Percentiles rank a stretch among this genome's conserved stretches.
Conservation (phyloP, 2,888 invertebrate genomes). For the Platycheirus albimanus region DNA sequence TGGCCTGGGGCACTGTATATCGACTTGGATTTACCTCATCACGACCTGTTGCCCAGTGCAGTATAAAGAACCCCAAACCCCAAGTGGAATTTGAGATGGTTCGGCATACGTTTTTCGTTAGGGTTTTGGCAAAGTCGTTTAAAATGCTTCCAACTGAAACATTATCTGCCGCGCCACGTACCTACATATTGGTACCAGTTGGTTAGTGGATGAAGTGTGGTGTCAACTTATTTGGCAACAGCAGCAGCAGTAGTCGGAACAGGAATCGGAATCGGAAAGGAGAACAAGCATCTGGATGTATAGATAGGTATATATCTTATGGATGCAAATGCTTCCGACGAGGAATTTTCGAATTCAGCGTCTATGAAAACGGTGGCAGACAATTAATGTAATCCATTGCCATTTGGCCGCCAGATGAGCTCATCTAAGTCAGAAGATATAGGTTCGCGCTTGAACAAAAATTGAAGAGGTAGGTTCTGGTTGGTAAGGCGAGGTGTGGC, state of each 20-base stretch:
- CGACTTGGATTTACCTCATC: conserved; percentile 56
- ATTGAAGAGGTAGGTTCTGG: conserved; percentile 13
- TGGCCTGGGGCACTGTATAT: conserved; percentile 44
- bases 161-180: neutral
- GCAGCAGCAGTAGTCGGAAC: neutral
- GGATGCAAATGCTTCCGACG: conserved; percentile 54
- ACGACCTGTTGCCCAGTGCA: conserved; percentile 66
- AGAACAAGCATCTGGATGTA: conserved; percentile 27
- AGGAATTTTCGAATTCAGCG: conserved; percentile 39
- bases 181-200: no score
- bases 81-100: conserved; percentile 67
- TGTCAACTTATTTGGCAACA: conserved; percentile 65
- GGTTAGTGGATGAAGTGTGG: conserved; percentile 37
- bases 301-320: conserved; percentile 20
- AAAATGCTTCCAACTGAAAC: conserved; percentile 13
- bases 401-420: conserved; percentile 61
- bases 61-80: conserved; percentile 27
- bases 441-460: conserved; percentile 11
- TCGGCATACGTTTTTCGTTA: neutral
- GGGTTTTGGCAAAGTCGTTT: conserved; percentile 16
- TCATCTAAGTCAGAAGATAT: conserved; percentile 42
- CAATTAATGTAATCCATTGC: conserved; percentile 70
- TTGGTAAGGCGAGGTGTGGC: neutral
- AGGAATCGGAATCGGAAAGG: neutral
- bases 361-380: conserved; percentile 62